A percentile compares a stretch with the other conserved stretches of the same genome.
These are phyloP conservation scores for Percopsis transmontana DNA, from an alignment of 2,113 vertebrate genomes.

Conservation along the genomic window DNA sequence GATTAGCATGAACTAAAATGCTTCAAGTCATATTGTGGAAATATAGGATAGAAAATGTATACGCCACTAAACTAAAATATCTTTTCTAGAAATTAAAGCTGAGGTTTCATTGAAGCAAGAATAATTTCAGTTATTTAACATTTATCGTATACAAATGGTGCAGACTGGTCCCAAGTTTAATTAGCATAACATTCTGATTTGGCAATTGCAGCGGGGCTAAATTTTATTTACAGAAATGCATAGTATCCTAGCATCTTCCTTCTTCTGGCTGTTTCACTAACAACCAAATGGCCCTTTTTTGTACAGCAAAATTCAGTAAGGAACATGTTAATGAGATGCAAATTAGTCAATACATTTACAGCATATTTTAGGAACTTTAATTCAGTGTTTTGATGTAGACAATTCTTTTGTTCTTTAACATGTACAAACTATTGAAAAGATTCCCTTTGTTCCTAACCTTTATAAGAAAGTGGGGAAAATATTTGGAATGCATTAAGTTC, in stretches of 20 bases:
- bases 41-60: background rate
- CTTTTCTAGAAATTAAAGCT: background rate
- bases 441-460: slow-evolving; percentile 52
- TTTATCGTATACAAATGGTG: slow-evolving; percentile 1
- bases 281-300: slow-evolving; percentile 17
- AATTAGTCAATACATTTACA: slow-evolving; percentile 58
- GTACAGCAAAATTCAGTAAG: slow-evolving; percentile 48
- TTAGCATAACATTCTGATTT: background rate
- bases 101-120: too few species aligned
- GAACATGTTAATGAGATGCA: slow-evolving; percentile 65
- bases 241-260: slow-evolving; percentile 8
- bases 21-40: too few species aligned
- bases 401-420: slow-evolving; percentile 57
- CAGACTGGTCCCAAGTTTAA: background rate
- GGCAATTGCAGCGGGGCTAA: background rate
- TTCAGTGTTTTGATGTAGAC: slow-evolving; percentile 61
- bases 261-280: slow-evolving; percentile 27
- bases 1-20: too few species aligned
- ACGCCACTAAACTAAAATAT: too few species aligned
- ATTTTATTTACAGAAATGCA: slow-evolving; percentile 6
- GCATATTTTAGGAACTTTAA: slow-evolving; percentile 62
- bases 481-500: slow-evolving; percentile 74
- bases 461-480: slow-evolving; percentile 69
- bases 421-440: slow-evolving; percentile 68
- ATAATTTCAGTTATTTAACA: too few species aligned